phyloP scores from a whole-genome alignment of 2,113 vertebrate genomes.

The Varanus komodoensis region DNA sequence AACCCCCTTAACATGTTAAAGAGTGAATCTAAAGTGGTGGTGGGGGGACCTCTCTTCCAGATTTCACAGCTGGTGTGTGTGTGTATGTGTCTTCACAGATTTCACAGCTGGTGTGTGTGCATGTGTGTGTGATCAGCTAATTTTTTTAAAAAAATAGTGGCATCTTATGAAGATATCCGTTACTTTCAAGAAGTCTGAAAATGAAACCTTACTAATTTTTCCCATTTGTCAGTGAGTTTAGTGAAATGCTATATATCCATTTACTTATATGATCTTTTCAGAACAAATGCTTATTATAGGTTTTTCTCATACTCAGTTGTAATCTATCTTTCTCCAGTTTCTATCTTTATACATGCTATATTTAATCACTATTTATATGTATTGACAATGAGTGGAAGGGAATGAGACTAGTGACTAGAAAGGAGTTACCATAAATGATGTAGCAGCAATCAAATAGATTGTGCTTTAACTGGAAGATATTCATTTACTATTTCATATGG shows the following conservation, averaged over 20 bases:
- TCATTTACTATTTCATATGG: neutral
- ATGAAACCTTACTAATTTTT: neutral
- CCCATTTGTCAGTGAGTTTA: conserved; percentile 15
- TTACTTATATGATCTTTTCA: conserved; percentile 19
- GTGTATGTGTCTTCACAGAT: neutral
- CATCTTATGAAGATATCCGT: neutral
- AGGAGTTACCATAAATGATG: neutral
- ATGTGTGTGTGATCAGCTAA: too few species aligned
- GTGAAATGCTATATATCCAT: conserved; percentile 11
- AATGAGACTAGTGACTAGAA: neutral
- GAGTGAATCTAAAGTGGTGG: too few species aligned
- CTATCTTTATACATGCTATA: neutral
- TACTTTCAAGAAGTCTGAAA: conserved; percentile 26
- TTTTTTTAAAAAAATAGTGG: neutral
- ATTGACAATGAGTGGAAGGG: neutral
- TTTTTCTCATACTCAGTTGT: neutral
- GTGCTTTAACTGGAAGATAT: neutral
- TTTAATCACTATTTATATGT: neutral
- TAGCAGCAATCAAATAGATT: neutral
- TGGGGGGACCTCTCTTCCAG: too few species aligned
- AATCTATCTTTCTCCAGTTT: neutral
- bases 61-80: too few species aligned
- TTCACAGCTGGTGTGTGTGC: neutral
- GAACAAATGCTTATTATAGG: neutral
- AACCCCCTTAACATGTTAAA: too few species aligned